Conservation (phyloP, 2,113 vertebrate genomes). For the Rutilus rutilus region DNA sequence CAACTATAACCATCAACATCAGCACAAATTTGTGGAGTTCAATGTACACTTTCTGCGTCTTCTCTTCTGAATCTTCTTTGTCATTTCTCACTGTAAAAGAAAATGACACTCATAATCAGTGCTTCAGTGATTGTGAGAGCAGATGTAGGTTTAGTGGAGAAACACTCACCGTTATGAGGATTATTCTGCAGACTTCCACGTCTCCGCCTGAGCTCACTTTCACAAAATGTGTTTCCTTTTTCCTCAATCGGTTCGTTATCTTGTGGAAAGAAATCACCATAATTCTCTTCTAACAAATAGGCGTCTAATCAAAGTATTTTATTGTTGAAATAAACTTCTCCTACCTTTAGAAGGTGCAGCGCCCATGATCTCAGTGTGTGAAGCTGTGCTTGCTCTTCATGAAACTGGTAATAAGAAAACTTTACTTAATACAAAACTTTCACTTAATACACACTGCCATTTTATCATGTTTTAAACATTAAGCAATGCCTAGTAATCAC, state of each 20-base stretch:
- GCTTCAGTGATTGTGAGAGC: background rate
- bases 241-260: constrained; percentile 34
- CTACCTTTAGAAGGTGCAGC: background rate
- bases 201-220: background rate
- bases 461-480: background rate
- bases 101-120: background rate
- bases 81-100: background rate
- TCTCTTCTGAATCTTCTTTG: constrained; percentile 8
- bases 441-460: background rate
- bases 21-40: background rate
- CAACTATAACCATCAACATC: constrained; percentile 21
- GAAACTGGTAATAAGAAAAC: background rate
- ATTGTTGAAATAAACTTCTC: background rate
- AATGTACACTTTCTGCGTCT: background rate
- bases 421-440: background rate
- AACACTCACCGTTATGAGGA: constrained; percentile 35
- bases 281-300: constrained; percentile 14
- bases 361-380: background rate
- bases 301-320: background rate
- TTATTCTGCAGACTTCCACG: background rate
- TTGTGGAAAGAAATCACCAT: constrained; percentile 17
- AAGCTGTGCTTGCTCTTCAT: background rate
- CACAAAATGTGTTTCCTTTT: background rate
- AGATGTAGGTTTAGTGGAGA: background rate
- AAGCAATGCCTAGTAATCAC: background rate